These are phyloP conservation scores for Operophtera brumata DNA, from an alignment of 2,888 invertebrate species.

Conservation along the genomic window DNA sequence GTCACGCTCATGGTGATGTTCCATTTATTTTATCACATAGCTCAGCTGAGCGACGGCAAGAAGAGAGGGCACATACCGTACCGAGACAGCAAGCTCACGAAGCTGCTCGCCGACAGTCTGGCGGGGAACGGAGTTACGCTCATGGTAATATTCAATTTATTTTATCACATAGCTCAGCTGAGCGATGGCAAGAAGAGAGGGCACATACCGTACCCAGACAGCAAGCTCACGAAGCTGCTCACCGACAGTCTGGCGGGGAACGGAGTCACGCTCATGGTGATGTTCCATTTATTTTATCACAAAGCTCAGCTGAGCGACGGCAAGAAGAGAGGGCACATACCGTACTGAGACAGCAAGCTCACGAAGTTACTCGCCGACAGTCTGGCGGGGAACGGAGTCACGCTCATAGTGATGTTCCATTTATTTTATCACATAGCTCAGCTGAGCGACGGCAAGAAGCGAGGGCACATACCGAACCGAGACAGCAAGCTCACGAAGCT, in stretches of 20 bases:
- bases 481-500: constrained; percentile 97
- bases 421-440: constrained; percentile 87
- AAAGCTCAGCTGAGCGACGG: constrained; percentile 94
- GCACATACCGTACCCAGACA: constrained; percentile 97
- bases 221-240: constrained; percentile 94
- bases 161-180: constrained; percentile 90
- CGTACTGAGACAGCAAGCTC: constrained; percentile 95
- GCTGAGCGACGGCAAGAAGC: constrained; percentile 89
- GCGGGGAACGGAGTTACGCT: constrained; percentile 96
- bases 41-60: constrained; percentile 91
- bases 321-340: constrained; percentile 92
- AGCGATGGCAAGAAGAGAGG: constrained; percentile 91
- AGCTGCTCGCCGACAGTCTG: constrained; percentile 94
- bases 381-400: constrained; percentile 95
- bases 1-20: constrained; percentile 98
- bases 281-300: too few species aligned
- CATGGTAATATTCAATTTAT: constrained; percentile 90
- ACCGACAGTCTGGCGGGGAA: constrained; percentile 97
- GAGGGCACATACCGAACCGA: constrained; percentile 95
- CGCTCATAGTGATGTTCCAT: constrained; percentile 97
- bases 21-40: constrained; percentile 82
- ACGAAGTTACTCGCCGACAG: constrained; percentile 96
- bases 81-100: constrained; percentile 96
- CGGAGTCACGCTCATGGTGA: constrained; percentile 97
- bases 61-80: constrained; percentile 95